Evolutionary conservation across 2,797 vertebrate species (phyloP).

Genomic region (Gadopsis bispinosus): DNA sequence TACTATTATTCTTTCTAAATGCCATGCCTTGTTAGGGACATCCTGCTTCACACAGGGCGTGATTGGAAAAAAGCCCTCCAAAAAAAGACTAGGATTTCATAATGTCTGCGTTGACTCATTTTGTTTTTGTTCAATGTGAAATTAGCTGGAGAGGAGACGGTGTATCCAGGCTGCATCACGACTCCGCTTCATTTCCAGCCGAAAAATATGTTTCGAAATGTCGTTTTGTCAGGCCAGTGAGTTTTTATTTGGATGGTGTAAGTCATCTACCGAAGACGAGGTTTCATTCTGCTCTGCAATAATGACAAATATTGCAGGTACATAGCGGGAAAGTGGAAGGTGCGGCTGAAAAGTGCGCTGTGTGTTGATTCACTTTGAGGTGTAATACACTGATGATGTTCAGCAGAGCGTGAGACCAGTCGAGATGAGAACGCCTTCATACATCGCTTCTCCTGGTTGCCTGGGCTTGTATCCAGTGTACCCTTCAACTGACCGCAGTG

Average conservation of each 20-base stretch:
- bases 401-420: slow-evolving; percentile 63
- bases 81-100: slow-evolving; percentile 45
- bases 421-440: slow-evolving; percentile 61
- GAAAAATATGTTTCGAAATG: slow-evolving; percentile 22
- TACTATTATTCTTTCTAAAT: slow-evolving; percentile 75
- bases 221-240: slow-evolving; percentile 1
- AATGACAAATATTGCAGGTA: slow-evolving; percentile 52
- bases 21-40: slow-evolving; percentile 72
- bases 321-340: slow-evolving; percentile 36
- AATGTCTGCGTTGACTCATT: slow-evolving; percentile 36
- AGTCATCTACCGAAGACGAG: slow-evolving; percentile 43
- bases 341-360: slow-evolving; percentile 30
- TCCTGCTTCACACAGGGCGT: slow-evolving; percentile 58
- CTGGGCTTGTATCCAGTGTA: slow-evolving; percentile 31
- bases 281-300: slow-evolving; percentile 58
- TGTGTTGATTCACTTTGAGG: slow-evolving; percentile 64
- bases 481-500: slow-evolving; percentile 61
- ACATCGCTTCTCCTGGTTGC: slow-evolving; percentile 49
- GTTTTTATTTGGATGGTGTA: slow-evolving; percentile 51
- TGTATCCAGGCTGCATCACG: background rate
- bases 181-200: slow-evolving; percentile 24
- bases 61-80: slow-evolving; percentile 23
- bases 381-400: slow-evolving; percentile 74
- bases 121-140: slow-evolving; percentile 56
- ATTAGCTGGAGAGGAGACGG: slow-evolving; percentile 26